A percentile compares a stretch with the other conserved stretches of the same genome.
Evolutionary conservation across 2,797 vertebrate genomes (phyloP).

Genomic region (Holocentrus rufus): DNA sequence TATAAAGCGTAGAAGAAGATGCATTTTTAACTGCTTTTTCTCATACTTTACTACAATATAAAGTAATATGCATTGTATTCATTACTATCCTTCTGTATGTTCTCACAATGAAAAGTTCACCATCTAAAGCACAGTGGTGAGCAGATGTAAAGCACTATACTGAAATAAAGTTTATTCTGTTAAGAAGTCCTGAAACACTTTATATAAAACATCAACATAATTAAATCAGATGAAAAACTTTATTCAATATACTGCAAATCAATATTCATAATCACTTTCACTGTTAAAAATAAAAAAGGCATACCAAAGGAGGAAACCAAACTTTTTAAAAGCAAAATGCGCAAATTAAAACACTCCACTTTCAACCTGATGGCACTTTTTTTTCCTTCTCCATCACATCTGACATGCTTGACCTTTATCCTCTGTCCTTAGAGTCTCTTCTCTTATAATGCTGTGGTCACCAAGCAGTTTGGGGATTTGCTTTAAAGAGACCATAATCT

Average conservation of each 20-base stretch:
- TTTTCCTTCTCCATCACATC: not conserved
- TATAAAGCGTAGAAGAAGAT: no score
- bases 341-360: conserved; percentile 10
- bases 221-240: conserved; percentile 16
- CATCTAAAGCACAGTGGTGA: not conserved
- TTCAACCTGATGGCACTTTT: not conserved
- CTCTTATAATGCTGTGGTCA: conserved; percentile 45
- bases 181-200: not conserved
- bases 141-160: not conserved
- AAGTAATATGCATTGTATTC: not conserved
- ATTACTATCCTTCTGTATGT: not conserved
- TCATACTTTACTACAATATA: not conserved
- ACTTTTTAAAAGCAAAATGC: conserved; percentile 18
- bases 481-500: conserved; percentile 89
- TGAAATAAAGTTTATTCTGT: not conserved
- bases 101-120: not conserved
- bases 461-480: conserved; percentile 82
- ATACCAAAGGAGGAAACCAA: not conserved
- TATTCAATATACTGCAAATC: conserved; percentile 29
- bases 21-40: no score
- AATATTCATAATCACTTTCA: not conserved
- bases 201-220: not conserved
- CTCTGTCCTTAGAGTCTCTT: not conserved
- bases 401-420: conserved; percentile 2
- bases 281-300: conserved; percentile 1